A percentile compares a stretch with the other conserved stretches of the same genome.
Conservation (phyloP, 2,113 vertebrate genomes). For the Dermatemys mawii region DNA sequence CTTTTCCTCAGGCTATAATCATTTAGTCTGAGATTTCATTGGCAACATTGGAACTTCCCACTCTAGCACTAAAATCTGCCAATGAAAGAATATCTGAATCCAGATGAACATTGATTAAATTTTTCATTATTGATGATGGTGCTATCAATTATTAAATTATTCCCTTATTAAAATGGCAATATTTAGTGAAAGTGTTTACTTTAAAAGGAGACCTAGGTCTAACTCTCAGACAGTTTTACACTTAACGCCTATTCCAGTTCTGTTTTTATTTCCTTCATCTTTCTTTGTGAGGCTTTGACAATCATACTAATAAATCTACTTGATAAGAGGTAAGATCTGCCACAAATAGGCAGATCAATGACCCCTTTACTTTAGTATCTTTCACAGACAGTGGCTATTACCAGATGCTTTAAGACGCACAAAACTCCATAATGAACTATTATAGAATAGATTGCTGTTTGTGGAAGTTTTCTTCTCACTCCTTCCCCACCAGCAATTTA, state of each 20-base stretch:
- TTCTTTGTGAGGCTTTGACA: neutral
- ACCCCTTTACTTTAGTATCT: neutral
- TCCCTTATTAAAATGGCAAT: constrained; percentile 43
- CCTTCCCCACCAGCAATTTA: rapidly evolving
- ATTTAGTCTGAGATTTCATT: constrained; percentile 65
- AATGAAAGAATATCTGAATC: constrained; percentile 48
- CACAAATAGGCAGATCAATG: neutral
- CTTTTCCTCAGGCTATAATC: constrained; percentile 46
- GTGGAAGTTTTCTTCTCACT: neutral
- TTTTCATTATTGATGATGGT: constrained; percentile 63
- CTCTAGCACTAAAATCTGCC: constrained; percentile 52
- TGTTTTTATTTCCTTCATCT: neutral
- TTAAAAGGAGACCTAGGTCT: neutral
- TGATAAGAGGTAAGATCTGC: neutral
- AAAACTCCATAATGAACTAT: neutral
- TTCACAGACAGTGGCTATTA: neutral
- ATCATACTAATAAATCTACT: neutral
- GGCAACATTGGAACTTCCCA: constrained; percentile 52
- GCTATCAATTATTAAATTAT: constrained; percentile 2
- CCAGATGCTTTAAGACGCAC: neutral
- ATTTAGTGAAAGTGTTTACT: constrained; percentile 29
- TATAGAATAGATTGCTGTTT: neutral
- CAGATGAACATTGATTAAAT: constrained; percentile 44
- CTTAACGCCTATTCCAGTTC: neutral
- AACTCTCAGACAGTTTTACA: neutral